Evolutionary conservation across 2,888 invertebrate species (phyloP), one percentile per base, ranked within the genome.

Genomic region (Sclerodermus sp.): DNA sequence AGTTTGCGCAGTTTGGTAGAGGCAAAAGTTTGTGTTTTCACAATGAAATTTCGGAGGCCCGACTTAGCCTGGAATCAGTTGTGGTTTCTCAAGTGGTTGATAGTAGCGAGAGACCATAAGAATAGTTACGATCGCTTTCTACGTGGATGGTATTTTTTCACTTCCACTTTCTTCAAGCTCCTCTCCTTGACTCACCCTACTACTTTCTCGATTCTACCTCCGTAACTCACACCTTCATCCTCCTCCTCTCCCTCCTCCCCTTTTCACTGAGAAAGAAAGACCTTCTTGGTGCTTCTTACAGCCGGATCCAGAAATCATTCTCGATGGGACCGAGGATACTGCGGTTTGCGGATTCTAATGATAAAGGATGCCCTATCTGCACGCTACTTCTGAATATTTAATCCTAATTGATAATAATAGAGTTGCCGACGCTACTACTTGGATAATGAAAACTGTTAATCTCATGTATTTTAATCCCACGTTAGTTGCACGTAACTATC

Each of bases 271-370:
- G 38, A 40, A 50, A 51, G 53, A 42, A 54, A 58, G 49, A 62
- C 61, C 64, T 64, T 58, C 54, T 39, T 42, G 16, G 12, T 42
- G 15, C 40, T 62, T 42, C 64, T 62, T 44, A 46, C 41, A 53
- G 48, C 62, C 62, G 52, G 58, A 45, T 64, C 58, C 48, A 30
- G 58, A 49, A 62, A 62, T 62, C 62, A 62, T 62, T 62, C 64
- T 64, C 62, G 62, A 62, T 62, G 62, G 64, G 50, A 49, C 62
- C 64, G 61, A 60, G 62, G 62, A 62, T 60, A 62, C 55, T 63
- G 49, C 8, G 23, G 8, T 56, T 58, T 56, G 60, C 51, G 55
- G 48, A 51, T 47, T 44, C 45, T 59, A 62, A 62, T 62, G 62
- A 62, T 62, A 62, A 63, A 60, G 54, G 55, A 63, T 58, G 51